Conservation (phyloP, 2,888 invertebrate genomes). For the Pachymerium ferrugineum region DNA sequence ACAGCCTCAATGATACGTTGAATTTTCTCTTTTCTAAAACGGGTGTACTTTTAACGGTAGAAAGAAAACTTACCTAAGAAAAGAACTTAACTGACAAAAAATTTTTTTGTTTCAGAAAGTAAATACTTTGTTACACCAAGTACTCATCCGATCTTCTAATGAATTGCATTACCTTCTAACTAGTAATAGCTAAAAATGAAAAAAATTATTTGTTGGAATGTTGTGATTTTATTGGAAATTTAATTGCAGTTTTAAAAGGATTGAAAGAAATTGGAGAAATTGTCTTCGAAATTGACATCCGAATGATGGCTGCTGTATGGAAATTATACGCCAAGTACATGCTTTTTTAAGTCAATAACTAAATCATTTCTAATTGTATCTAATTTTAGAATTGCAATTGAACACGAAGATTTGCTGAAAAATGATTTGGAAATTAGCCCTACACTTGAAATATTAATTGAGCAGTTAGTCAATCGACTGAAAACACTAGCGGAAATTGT, state of each 20-base stretch:
- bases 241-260: background rate
- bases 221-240: background rate
- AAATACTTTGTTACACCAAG: background rate
- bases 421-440: background rate
- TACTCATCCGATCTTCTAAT: background rate
- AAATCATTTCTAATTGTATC: background rate
- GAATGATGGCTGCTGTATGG: slow-evolving; percentile 3
- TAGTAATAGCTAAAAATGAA: background rate
- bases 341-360: background rate
- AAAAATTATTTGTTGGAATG: background rate
- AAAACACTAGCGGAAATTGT: background rate
- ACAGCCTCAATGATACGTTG: background rate
- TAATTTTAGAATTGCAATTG: background rate
- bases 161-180: background rate
- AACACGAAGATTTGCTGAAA: background rate
- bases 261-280: background rate
- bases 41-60: background rate
- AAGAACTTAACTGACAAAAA: background rate
- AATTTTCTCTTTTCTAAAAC: background rate
- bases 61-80: background rate
- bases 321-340: background rate
- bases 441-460: background rate
- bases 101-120: background rate
- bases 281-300: background rate
- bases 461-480: background rate